Evolutionary conservation across 1,140 invertebrate species (phyloP).

Genomic region (Drosophila oshimai): DNA sequence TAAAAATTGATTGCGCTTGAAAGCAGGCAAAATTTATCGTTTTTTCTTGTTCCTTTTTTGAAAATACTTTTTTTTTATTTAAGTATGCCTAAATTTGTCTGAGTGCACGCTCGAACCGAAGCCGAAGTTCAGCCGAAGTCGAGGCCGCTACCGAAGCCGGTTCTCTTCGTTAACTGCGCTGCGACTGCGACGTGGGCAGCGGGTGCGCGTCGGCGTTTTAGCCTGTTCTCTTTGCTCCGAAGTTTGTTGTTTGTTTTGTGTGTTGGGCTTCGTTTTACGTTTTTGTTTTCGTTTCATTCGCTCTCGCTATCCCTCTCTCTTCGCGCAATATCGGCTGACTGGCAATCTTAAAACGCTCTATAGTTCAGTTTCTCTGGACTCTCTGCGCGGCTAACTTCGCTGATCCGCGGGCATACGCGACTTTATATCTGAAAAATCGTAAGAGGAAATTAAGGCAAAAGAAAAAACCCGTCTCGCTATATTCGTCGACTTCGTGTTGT

Average conservation of each 20-base stretch:
- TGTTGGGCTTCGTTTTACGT: slow-evolving; percentile 20
- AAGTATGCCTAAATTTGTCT: background rate
- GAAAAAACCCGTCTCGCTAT: slow-evolving; percentile 42
- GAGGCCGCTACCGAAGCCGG: slow-evolving; percentile 50
- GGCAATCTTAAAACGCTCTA: slow-evolving; percentile 4
- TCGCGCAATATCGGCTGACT: slow-evolving; percentile 11
- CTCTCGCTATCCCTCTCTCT: slow-evolving; percentile 29
- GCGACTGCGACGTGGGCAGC: slow-evolving; percentile 21
- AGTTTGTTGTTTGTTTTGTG: slow-evolving; percentile 14
- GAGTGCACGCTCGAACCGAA: slow-evolving; percentile 23
- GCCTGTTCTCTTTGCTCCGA: slow-evolving; percentile 21
- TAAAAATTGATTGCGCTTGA: too few species aligned
- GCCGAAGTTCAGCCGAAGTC: slow-evolving; percentile 32
- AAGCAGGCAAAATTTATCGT: too few species aligned
- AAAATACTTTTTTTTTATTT: background rate
- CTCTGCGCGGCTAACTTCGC: slow-evolving; percentile 63
- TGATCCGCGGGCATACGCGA: slow-evolving; percentile 33
- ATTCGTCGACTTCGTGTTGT: slow-evolving; percentile 37
- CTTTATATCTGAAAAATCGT: slow-evolving; percentile 17
- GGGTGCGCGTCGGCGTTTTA: slow-evolving; percentile 23
- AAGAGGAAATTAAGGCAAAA: slow-evolving; percentile 26
- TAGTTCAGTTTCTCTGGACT: slow-evolving; percentile 60
- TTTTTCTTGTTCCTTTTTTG: too few species aligned
- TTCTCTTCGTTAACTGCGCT: slow-evolving; percentile 48
- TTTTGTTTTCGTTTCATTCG: slow-evolving; percentile 53